Percentiles rank a stretch among this genome's conserved stretches.
Conservation (phyloP, 2,113 vertebrate species). For the Cercopithecus mona region DNA sequence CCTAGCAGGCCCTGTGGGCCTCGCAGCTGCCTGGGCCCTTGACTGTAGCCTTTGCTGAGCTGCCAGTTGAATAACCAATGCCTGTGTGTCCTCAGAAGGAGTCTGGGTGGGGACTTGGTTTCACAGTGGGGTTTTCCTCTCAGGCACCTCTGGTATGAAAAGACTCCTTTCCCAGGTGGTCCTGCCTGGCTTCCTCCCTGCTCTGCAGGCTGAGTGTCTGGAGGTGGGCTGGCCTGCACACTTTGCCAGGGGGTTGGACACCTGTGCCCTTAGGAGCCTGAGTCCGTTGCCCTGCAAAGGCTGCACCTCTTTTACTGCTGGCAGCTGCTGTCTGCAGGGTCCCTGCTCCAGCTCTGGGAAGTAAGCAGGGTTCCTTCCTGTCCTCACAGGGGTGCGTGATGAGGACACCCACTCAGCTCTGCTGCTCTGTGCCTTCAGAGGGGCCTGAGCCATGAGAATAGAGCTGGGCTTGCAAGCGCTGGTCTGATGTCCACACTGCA, state of each 20-base stretch:
- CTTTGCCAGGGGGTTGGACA: background rate
- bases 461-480: background rate
- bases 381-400: background rate
- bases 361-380: background rate
- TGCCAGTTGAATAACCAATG: constrained; percentile 38
- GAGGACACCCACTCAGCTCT: no score
- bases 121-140: background rate
- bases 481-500: background rate
- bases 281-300: background rate
- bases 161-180: background rate
- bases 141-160: background rate
- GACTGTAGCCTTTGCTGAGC: background rate
- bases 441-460: background rate
- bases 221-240: background rate
- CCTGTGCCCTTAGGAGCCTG: background rate
- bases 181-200: background rate
- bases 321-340: background rate
- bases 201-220: background rate
- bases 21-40: background rate
- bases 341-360: background rate
- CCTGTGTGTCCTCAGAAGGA: background rate
- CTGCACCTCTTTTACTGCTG: background rate
- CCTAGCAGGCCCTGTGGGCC: background rate
- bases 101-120: background rate
- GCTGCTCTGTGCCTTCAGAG: no score